Conservation (phyloP, 2,888 invertebrate species). For the Dicycla oo region DNA sequence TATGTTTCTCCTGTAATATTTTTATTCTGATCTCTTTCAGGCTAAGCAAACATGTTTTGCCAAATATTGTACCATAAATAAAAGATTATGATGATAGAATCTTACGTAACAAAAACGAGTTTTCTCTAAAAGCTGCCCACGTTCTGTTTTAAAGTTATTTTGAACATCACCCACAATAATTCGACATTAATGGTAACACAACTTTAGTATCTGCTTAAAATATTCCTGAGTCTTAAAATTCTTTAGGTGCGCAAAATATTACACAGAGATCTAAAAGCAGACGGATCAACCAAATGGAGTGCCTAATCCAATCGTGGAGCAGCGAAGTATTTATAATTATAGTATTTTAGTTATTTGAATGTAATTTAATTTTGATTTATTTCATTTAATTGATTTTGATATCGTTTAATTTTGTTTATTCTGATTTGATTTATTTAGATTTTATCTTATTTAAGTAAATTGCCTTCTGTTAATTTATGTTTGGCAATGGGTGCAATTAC, state of each 20-base stretch:
- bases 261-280: constrained; percentile 17
- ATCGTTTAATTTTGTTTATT: too few relatives aligned
- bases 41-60: neutral
- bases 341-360: too few relatives aligned
- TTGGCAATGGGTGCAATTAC: too few relatives aligned
- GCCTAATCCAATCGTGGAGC: constrained; percentile 42
- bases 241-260: constrained; percentile 5
- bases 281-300: constrained; percentile 29
- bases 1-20: neutral
- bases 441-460: too few relatives aligned
- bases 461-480: too few relatives aligned
- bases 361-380: too few relatives aligned
- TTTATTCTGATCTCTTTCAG: constrained; percentile 3
- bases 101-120: constrained; percentile 14
- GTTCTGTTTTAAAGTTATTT: constrained; percentile 9
- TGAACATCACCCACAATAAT: constrained; percentile 35
- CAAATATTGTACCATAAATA: constrained; percentile 29
- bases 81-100: constrained; percentile 7
- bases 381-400: too few relatives aligned
- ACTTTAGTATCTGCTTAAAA: constrained; percentile 8
- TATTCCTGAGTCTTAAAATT: constrained; percentile 22
- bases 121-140: constrained; percentile 19
- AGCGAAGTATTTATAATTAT: constrained; percentile 39
- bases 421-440: too few relatives aligned
- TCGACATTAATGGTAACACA: constrained; percentile 18